Evolutionary conservation across 2,797 vertebrate species (phyloP).

Genomic region (Mionectes olivaceus): DNA sequence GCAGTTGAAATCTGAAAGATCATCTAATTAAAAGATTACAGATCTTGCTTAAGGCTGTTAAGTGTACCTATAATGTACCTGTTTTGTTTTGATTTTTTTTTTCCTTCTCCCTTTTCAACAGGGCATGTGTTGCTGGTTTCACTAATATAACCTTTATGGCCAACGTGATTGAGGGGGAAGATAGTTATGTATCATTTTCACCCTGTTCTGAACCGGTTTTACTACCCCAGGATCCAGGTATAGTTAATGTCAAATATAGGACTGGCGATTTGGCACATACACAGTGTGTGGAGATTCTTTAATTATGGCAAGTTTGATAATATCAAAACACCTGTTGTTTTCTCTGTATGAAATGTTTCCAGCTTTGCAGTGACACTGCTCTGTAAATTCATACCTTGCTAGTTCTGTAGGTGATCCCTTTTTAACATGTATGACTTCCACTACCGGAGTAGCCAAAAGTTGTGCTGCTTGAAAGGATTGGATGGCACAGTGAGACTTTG

Average conservation of each 20-base stretch:
- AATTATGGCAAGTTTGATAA: not conserved
- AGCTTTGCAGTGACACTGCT: not conserved
- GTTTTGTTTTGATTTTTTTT: not conserved
- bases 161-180: constrained; percentile 20
- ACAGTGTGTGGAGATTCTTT: not conserved
- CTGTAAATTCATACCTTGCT: not conserved
- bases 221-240: constrained; percentile 82
- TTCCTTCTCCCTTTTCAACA: constrained; percentile 5
- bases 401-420: not conserved
- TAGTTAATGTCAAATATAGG: not conserved
- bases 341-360: not conserved
- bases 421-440: not conserved
- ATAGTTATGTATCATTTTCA: constrained; percentile 74
- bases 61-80: not conserved
- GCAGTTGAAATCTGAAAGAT: not conserved
- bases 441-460: not conserved
- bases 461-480: not conserved
- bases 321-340: not conserved
- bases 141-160: constrained; percentile 65
- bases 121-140: constrained; percentile 79
- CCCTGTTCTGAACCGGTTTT: constrained; percentile 38
- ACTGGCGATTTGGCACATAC: not conserved
- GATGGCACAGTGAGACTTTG: not conserved
- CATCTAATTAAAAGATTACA: not conserved
- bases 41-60: not conserved